Percentiles rank a stretch among this genome's conserved stretches.
Conservation (phyloP, 2,888 invertebrate genomes). For the Ochropacha duplaris region DNA sequence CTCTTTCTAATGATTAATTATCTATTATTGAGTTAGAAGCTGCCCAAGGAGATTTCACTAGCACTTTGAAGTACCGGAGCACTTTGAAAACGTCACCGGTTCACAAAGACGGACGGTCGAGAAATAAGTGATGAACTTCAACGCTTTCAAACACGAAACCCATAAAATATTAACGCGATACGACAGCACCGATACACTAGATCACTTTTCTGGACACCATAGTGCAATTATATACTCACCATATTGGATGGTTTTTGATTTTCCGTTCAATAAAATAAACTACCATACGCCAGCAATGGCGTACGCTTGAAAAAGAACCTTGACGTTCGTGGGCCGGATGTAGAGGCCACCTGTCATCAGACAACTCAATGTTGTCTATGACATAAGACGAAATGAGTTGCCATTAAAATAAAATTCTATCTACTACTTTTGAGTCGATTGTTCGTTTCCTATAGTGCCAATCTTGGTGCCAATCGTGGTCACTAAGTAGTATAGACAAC, state of each 20-base stretch:
- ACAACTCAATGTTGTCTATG: slow-evolving; percentile 35
- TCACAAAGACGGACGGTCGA: slow-evolving; percentile 61
- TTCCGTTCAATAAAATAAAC: slow-evolving; percentile 86
- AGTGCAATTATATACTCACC: slow-evolving; percentile 83
- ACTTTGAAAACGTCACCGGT: slow-evolving; percentile 75
- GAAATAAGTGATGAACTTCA: slow-evolving; percentile 39
- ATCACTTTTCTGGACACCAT: slow-evolving; percentile 57
- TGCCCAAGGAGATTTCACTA: slow-evolving; percentile 15
- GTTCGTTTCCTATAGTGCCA: too few relatives aligned
- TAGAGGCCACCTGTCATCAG: slow-evolving; percentile 43
- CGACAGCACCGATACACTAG: slow-evolving; percentile 44
- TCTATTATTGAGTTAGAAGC: not conserved
- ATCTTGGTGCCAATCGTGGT: too few relatives aligned
- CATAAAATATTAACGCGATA: slow-evolving; percentile 59
- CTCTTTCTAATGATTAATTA: not conserved
- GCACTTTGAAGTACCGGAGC: slow-evolving; percentile 55
- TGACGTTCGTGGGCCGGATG: slow-evolving; percentile 61
- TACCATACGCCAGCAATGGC: slow-evolving; percentile 94
- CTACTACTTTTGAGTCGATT: too few relatives aligned
- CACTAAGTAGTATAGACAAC: too few relatives aligned
- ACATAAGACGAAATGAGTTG: slow-evolving; percentile 53
- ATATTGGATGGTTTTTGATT: slow-evolving; percentile 93
- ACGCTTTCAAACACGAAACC: slow-evolving; percentile 35
- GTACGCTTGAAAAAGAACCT: slow-evolving; percentile 91
- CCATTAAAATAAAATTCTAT: slow-evolving; percentile 21